Base-by-base conservation (phyloP, 2,888 invertebrate genomes). In the Lycophotia porphyrea region DNA sequence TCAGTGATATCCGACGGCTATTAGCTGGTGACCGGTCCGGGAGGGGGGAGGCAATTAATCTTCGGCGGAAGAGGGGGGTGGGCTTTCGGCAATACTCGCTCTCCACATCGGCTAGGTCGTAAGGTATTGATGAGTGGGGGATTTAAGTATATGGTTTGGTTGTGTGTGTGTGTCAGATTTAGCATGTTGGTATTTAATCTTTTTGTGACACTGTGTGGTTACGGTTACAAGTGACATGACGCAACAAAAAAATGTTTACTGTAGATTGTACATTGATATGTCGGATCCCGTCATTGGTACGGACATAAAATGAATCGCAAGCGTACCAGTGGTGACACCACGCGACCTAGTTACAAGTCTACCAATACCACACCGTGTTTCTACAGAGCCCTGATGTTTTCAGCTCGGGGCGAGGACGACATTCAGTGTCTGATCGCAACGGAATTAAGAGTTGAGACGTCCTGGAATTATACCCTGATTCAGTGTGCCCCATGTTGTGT, bases 21-120 rank as follows among this genome's bases (percentile, higher is more conserved):
- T 87, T 88, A 88, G 87, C 79, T 65, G 74, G 66, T 86, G 84
- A 75, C 86, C 80, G 74, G 83, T 63, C 34, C 63, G 44, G 44
- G 68, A 68, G 65, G 74, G 78, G 80, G 81, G 77, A 71, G 81
- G 87, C 85, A 87, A 90, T 90, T 89, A 89, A 89, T 89, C 90
- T 88, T 85, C 65, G 49, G 68, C 34, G 67, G 66, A 55, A 21
- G 77, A 74, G 80, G 76, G 61, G 47, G 18, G 36, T 55, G 70
- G 74, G 2, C 77, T 85, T 89, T 90, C 90, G 75, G 80, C 70
- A 83, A 71, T 88, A 88, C 79, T 75, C 76, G 79, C 71, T 55
- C 69, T 24, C 71, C 64, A n/a, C n/a, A 81, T 80, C 84, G 52
- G 68, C 58, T 74, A 65, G 67, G 24, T 58, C 63, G 55, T 70